Conservation (phyloP, 2,888 invertebrate species). For the Lymantria monacha region DNA sequence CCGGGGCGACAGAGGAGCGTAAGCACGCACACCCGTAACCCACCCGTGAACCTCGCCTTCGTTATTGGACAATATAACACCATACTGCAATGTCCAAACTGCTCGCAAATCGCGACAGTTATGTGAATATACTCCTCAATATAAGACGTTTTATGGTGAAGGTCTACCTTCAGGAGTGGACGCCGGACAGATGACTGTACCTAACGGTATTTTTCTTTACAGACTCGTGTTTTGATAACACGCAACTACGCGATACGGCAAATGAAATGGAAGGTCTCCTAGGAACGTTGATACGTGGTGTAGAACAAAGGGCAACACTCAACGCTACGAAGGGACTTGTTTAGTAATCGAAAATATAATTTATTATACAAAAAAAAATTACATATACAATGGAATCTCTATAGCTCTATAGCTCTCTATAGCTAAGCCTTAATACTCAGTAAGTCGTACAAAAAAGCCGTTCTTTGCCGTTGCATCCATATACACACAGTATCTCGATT, state of each 20-base stretch:
- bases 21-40: too few species aligned
- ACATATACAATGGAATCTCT: background rate
- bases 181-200: too few species aligned
- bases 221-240: conserved; percentile 84
- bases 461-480: background rate
- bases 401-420: background rate
- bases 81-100: too few species aligned
- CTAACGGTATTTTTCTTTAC: conserved; percentile 20
- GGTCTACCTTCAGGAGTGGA: too few species aligned
- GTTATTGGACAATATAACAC: too few species aligned
- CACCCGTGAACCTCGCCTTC: too few species aligned
- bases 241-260: conserved; percentile 85
- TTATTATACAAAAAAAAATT: background rate
- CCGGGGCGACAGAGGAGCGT: too few species aligned
- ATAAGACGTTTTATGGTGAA: too few species aligned
- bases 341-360: conserved; percentile 13
- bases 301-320: conserved; percentile 80
- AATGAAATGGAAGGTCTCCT: conserved; percentile 87
- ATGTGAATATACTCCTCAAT: too few species aligned
- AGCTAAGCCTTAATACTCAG: background rate
- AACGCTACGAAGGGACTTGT: conserved; percentile 49
- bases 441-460: background rate
- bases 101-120: too few species aligned
- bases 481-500: too few species aligned
- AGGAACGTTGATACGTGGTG: conserved; percentile 85